Base-by-base conservation (phyloP, 1,140 invertebrate species). In the Drosophila funebris region DNA sequence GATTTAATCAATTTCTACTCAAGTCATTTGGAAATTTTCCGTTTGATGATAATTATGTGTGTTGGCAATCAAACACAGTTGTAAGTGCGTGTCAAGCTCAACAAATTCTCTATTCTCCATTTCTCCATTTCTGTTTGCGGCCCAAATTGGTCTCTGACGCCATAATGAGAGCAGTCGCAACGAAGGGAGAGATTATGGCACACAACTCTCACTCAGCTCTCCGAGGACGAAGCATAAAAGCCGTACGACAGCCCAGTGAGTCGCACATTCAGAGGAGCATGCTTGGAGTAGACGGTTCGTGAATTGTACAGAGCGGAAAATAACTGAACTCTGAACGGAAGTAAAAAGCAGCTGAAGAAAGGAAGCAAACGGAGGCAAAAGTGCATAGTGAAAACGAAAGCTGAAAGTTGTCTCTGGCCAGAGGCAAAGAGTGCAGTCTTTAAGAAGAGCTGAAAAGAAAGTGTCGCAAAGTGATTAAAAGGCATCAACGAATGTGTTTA, bases 371-470 rank as follows among this genome's bases (percentile, higher is more conserved):
- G 18, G 52, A 16, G 36, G 44, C 39, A 54, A 62, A 73, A 52
- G 61, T 67, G 60, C 73, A 73, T 58, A 82, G 82, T 85, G 82
- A 85, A 85, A 85, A 78, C 82, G 73, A 67, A 74, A 68, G 57
- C 57, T 13, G 20, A 50, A 61, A 61, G 43, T 37, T 33, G 41
- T 16, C 2, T 27, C 24, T n/a, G n/a, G n/a, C n/a, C n/a, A n/a
- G n/a, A n/a, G n/a, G n/a, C n/a, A n/a, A n/a, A 44, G 22, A 58
- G 39, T 58, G 53, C 27, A 33, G 11, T 13, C 33, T 27, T 16
- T 24, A 41, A 16, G 22, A 14, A 39, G 37, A 36, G 22, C 37
- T 27, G 13, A 14, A n/a, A 44, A 44, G 57, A 29, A 27, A 27
- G 27, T 46, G 44, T 24, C 20, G 22, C 44, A 7, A 29, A 48